Conservation (phyloP, 2,888 invertebrate species). For the Chymomyza caudatula region DNA sequence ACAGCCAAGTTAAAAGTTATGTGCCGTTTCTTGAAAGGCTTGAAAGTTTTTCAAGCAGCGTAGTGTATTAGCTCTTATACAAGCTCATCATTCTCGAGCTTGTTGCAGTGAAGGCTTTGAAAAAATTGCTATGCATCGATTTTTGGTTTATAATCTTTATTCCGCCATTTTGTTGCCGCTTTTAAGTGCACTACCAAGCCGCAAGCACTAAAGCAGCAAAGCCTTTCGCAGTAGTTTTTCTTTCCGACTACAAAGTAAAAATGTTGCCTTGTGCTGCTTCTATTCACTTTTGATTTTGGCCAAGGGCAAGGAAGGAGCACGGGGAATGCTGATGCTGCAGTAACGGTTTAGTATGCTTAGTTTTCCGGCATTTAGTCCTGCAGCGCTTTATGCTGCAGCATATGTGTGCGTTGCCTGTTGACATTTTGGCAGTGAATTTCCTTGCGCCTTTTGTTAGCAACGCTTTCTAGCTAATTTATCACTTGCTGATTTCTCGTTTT, state of each 20-base stretch:
- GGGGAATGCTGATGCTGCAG: not conserved
- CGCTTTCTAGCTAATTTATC: conserved; percentile 56
- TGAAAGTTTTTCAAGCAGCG: not conserved
- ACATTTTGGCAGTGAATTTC: conserved; percentile 53
- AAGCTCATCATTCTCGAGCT: not conserved
- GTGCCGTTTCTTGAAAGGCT: not conserved
- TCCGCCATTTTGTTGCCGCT: not conserved
- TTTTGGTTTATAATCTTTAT: not conserved
- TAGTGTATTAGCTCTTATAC: not conserved
- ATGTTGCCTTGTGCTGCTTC: conserved; percentile 16
- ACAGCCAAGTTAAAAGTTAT: not conserved
- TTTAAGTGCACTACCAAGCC: not conserved
- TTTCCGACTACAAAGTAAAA: not conserved
- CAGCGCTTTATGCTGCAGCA: conserved; percentile 1
- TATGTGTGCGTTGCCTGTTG: conserved; percentile 22
- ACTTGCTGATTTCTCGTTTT: conserved; percentile 33
- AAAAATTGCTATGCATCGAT: not conserved
- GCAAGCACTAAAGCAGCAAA: not conserved
- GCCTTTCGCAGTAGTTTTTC: not conserved
- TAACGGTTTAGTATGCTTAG: not conserved
- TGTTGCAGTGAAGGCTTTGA: conserved; percentile 28
- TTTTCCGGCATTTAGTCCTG: conserved; percentile 4
- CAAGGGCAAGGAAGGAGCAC: not conserved
- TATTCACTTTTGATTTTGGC: conserved; percentile 1
- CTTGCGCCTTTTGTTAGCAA: conserved; percentile 9